A percentile compares a stretch with the other conserved stretches of the same genome.
Conservation (phyloP, 2,888 invertebrate species). For the Ochropacha duplaris region DNA sequence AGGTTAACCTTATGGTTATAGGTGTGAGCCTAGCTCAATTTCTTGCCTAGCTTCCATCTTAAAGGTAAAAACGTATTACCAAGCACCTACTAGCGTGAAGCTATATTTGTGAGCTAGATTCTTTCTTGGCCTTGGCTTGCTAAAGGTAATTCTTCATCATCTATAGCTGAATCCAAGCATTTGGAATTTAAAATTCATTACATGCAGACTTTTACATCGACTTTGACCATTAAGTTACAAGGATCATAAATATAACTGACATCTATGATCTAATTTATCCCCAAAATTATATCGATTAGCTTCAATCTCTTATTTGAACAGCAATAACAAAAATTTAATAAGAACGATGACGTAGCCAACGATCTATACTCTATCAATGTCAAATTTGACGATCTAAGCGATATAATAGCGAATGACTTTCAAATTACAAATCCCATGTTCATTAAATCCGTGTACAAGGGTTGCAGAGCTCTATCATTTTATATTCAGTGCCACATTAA, state of each 20-base stretch:
- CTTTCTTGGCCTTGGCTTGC: too few species aligned
- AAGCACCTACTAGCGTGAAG: too few species aligned
- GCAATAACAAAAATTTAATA: conserved; percentile 14
- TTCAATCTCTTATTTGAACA: not conserved
- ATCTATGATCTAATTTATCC: conserved; percentile 2
- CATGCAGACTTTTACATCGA: not conserved
- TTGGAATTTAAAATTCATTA: not conserved
- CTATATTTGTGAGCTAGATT: too few species aligned
- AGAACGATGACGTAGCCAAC: conserved; percentile 18
- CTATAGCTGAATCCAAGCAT: too few species aligned
- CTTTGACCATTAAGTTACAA: not conserved
- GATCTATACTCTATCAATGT: conserved; percentile 23
- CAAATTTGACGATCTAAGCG: conserved; percentile 26
- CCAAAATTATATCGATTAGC: conserved; percentile 5
- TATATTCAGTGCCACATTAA: conserved; percentile 48
- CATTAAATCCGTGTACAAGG: conserved; percentile 45
- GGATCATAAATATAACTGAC: not conserved
- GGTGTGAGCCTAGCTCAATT: too few species aligned
- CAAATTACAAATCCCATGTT: conserved; percentile 49
- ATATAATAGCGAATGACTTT: conserved; percentile 54
- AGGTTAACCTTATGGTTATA: too few species aligned
- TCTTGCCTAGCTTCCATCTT: too few species aligned
- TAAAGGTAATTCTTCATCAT: too few species aligned
- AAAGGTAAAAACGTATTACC: too few species aligned
- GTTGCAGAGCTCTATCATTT: conserved; percentile 53